A percentile compares a stretch with the other conserved stretches of the same genome.
Conservation (phyloP, 1,140 invertebrate species). For the Pristionchus pacificus region DNA sequence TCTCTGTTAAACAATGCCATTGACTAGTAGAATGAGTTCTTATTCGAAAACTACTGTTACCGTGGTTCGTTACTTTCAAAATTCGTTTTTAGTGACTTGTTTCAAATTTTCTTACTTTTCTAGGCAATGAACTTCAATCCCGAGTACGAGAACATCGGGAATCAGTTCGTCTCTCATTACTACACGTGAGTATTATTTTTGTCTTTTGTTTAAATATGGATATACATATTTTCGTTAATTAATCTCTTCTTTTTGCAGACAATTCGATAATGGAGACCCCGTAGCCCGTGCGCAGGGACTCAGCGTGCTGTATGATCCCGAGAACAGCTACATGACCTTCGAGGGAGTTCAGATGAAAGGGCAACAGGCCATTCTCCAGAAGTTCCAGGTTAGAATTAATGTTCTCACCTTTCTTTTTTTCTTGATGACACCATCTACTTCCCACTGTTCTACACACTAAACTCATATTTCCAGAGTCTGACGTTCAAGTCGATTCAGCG, state of each 20-base stretch:
- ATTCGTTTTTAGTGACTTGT: too few relatives aligned
- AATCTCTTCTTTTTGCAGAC: background rate
- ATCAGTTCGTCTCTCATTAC: slow-evolving; percentile 47
- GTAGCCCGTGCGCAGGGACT: slow-evolving; percentile 38
- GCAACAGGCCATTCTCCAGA: slow-evolving; percentile 48
- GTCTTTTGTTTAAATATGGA: too few relatives aligned
- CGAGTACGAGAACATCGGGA: slow-evolving; percentile 46
- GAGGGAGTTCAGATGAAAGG: slow-evolving; percentile 52
- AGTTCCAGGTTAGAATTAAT: slow-evolving; percentile 43
- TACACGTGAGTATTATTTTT: slow-evolving; percentile 56
- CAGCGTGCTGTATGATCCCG: slow-evolving; percentile 47
- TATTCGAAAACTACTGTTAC: too few relatives aligned
- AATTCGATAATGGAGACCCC: slow-evolving; percentile 4
- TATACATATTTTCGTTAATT: background rate
- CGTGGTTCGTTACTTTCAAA: too few relatives aligned
- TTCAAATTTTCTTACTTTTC: too few relatives aligned
- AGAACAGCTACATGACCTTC: slow-evolving; percentile 55
- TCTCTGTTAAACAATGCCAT: too few relatives aligned
- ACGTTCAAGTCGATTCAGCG: slow-evolving; percentile 52
- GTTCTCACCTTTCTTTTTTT: slow-evolving; percentile 9
- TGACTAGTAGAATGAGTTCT: too few relatives aligned
- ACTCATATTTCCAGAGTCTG: slow-evolving; percentile 41
- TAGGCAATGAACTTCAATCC: slow-evolving; percentile 47
- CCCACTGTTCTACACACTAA: slow-evolving; percentile 10
- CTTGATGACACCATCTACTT: background rate